A percentile compares a stretch with the other conserved stretches of the same genome.
phyloP scores from a whole-genome alignment of 2,113 vertebrate species.

The Dromiciops gliroides region DNA sequence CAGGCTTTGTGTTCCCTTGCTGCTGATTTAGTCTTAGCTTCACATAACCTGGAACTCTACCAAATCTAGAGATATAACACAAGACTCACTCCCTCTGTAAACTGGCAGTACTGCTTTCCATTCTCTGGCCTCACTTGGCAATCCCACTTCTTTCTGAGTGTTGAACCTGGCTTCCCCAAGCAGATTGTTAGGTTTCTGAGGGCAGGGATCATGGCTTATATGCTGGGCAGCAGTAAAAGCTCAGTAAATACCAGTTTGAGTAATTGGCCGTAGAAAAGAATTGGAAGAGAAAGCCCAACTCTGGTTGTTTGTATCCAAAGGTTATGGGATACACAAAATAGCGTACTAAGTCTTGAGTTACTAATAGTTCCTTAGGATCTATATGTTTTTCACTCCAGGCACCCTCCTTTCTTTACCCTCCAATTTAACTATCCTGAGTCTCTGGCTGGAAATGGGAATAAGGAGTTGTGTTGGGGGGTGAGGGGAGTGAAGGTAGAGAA shows the following conservation, averaged over 20 bases:
- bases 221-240: background rate
- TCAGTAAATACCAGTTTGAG: background rate
- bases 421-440: background rate
- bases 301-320: background rate
- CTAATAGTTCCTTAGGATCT: background rate
- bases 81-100: background rate
- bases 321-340: background rate
- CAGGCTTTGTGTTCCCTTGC: slow-evolving; percentile 1
- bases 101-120: background rate
- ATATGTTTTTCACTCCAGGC: background rate
- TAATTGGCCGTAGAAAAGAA: background rate
- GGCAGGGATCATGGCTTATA: background rate
- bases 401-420: background rate
- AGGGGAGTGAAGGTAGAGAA: background rate
- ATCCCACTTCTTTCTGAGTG: background rate
- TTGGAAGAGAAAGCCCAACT: background rate
- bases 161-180: background rate
- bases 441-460: background rate
- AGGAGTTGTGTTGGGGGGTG: background rate
- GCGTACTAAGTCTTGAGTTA: background rate
- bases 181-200: background rate
- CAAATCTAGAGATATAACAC: background rate
- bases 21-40: slow-evolving; percentile 1
- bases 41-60: background rate
- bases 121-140: background rate